A percentile compares a stretch with the other conserved stretches of the same genome.
Evolutionary conservation across 2,888 invertebrate species (phyloP).

Genomic region (Masnerella sp.): DNA sequence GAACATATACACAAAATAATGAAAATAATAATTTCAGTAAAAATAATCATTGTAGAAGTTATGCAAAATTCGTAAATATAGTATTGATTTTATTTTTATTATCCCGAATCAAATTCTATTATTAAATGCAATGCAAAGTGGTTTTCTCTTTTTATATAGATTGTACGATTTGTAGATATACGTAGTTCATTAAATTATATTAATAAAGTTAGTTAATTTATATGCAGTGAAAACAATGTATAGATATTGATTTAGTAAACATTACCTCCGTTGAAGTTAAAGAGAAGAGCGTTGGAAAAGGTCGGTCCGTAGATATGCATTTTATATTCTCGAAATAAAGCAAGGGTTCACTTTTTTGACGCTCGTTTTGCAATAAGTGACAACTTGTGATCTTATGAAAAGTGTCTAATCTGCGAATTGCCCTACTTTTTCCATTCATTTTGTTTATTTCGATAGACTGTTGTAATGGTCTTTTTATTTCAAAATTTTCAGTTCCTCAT

Average conservation of each 20-base stretch:
- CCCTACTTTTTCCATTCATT: slow-evolving; percentile 1
- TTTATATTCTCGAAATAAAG: slow-evolving; percentile 22
- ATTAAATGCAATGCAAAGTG: slow-evolving; percentile 57
- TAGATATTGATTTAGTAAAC: slow-evolving; percentile 25
- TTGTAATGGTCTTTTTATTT: no score
- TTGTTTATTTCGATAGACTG: neutral
- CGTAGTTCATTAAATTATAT: slow-evolving; percentile 48
- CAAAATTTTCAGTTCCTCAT: no score
- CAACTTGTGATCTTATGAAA: slow-evolving; percentile 45
- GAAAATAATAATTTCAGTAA: no score
- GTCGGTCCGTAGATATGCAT: slow-evolving; percentile 28
- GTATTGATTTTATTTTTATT: no score
- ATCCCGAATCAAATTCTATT: no score
- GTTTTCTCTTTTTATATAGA: slow-evolving; percentile 47
- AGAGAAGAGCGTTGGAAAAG: slow-evolving; percentile 41
- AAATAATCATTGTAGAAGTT: no score
- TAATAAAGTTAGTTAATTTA: slow-evolving; percentile 47
- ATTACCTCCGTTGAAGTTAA: slow-evolving; percentile 40
- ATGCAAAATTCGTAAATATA: no score
- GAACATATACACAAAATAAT: no score
- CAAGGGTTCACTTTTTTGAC: slow-evolving; percentile 25
- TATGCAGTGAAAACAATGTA: slow-evolving; percentile 28
- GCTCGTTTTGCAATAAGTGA: slow-evolving; percentile 41
- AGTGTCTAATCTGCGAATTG: slow-evolving; percentile 18
- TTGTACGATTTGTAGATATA: slow-evolving; percentile 55